Percentiles rank a stretch among this genome's conserved stretches.
phyloP scores from a whole-genome alignment of 2,113 vertebrate species.

The Terrapene triunguis region DNA sequence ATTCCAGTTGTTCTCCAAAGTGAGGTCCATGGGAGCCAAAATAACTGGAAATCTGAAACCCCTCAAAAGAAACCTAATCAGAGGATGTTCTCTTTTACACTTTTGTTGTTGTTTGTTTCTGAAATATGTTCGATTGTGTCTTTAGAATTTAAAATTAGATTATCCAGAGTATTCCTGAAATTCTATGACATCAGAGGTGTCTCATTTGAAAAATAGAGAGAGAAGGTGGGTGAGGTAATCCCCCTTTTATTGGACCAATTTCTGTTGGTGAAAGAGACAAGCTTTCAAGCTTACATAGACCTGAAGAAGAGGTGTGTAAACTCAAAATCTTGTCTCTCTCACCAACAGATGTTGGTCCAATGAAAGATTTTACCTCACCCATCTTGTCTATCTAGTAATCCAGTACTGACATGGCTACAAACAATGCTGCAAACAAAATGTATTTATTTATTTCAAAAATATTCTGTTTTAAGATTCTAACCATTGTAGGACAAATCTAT shows the following conservation, averaged over 20 bases:
- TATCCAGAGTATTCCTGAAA: background rate
- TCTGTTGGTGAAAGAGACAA: too few relatives aligned
- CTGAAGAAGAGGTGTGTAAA: too few relatives aligned
- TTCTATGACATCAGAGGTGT: conserved; percentile 26
- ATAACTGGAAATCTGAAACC: conserved; percentile 47
- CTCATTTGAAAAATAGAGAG: background rate
- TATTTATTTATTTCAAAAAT: background rate
- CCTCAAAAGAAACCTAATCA: conserved; percentile 2
- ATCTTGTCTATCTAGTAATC: too few relatives aligned
- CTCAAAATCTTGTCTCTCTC: too few relatives aligned
- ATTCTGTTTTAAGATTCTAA: background rate
- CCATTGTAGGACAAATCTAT: background rate
- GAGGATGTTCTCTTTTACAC: background rate
- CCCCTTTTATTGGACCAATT: too few relatives aligned
- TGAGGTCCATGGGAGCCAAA: conserved; percentile 43
- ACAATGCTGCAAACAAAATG: too few relatives aligned
- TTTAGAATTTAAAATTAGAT: background rate
- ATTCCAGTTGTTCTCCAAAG: conserved; percentile 18
- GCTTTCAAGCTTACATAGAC: too few relatives aligned
- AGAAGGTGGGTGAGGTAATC: too few relatives aligned
- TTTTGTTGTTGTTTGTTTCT: background rate
- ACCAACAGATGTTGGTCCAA: too few relatives aligned
- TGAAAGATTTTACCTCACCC: too few relatives aligned
- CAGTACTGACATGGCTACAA: too few relatives aligned
- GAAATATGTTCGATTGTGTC: background rate